These are phyloP conservation scores for Etheostoma cragini DNA, from an alignment of 2,113 vertebrate genomes.

Conservation along the genomic window DNA sequence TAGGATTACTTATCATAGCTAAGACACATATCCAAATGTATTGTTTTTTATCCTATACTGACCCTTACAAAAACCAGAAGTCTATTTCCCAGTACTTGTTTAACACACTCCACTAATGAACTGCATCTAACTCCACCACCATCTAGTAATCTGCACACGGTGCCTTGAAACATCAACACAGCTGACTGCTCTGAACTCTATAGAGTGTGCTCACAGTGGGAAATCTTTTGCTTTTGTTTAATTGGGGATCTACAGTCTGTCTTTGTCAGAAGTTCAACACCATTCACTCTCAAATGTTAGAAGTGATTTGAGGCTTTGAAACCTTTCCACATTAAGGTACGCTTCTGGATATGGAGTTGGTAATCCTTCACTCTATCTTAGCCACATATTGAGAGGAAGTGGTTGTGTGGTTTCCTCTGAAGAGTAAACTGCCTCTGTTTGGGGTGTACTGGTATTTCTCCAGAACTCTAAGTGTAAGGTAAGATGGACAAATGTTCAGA, in stretches of 20 bases:
- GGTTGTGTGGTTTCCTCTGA: constrained; percentile 21
- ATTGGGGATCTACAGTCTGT: background rate
- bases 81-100: too few relatives aligned
- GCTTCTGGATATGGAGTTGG: background rate
- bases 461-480: too few relatives aligned
- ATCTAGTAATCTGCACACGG: background rate
- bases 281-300: background rate
- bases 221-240: background rate
- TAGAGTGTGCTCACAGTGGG: background rate
- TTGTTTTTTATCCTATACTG: too few relatives aligned
- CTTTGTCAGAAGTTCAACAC: background rate
- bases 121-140: background rate
- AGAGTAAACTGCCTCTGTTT: background rate
- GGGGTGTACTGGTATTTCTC: too few relatives aligned
- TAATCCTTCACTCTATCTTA: constrained; percentile 1
- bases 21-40: too few relatives aligned
- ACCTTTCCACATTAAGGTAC: background rate
- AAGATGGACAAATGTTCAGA: too few relatives aligned
- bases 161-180: background rate
- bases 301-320: background rate
- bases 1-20: too few relatives aligned
- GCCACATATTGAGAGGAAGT: constrained; percentile 8
- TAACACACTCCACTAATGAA: too few relatives aligned
- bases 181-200: background rate
- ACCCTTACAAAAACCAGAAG: too few relatives aligned